phyloP scores from a whole-genome alignment of 2,113 vertebrate species.

The Corythornis madagascariensis region DNA sequence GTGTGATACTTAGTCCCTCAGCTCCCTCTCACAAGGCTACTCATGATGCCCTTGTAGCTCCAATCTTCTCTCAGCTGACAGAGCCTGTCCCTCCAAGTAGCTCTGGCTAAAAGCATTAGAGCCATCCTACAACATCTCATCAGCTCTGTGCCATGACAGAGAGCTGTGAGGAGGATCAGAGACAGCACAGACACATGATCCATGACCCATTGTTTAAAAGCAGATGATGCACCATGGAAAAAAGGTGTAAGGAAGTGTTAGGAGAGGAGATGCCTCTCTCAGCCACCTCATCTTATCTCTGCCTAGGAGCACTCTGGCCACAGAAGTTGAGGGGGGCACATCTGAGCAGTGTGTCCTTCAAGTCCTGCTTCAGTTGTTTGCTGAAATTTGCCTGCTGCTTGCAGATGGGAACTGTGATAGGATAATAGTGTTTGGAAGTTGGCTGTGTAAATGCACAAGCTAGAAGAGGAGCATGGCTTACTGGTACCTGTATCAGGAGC shows the following conservation, averaged over 20 bases:
- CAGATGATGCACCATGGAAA: neutral
- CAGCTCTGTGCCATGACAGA: neutral
- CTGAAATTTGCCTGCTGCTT: neutral
- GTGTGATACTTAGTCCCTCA: accelerated
- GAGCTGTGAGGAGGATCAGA: neutral
- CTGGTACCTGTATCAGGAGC: neutral
- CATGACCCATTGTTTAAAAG: neutral
- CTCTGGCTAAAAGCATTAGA: neutral
- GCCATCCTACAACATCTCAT: neutral
- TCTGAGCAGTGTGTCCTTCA: neutral
- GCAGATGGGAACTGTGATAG: neutral
- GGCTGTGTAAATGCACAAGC: neutral
- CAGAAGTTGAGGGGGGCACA: neutral
- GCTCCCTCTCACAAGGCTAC: neutral
- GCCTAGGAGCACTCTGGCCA: neutral
- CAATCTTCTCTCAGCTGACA: neutral
- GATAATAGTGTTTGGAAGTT: neutral
- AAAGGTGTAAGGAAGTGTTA: neutral
- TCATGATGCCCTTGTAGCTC: neutral
- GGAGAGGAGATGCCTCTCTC: neutral
- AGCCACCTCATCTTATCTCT: neutral
- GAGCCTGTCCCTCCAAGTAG: neutral
- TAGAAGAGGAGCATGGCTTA: neutral
- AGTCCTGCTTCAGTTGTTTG: neutral
- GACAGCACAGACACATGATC: neutral